Percentiles rank a stretch among this genome's conserved stretches.
Evolutionary conservation across 2,888 invertebrate genomes (phyloP).

Genomic region (Aphodius sticticus): DNA sequence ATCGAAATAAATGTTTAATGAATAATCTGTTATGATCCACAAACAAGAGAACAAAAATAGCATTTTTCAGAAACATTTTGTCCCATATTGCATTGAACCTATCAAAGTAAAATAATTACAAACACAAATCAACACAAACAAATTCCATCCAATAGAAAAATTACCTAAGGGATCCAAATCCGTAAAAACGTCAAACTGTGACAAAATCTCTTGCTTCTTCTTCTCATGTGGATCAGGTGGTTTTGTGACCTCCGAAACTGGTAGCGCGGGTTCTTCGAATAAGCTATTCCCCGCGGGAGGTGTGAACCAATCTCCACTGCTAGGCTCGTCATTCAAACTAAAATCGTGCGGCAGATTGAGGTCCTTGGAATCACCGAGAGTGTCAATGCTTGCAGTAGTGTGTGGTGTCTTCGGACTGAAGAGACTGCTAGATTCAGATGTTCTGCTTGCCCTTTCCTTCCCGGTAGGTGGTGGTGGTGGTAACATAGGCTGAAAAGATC

Average conservation of each 20-base stretch:
- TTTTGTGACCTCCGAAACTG: slow-evolving; percentile 40
- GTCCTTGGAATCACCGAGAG: slow-evolving; percentile 44
- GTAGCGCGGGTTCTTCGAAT: slow-evolving; percentile 52
- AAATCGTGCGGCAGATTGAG: slow-evolving; percentile 51
- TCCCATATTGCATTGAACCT: neutral
- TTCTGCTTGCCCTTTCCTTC: slow-evolving; percentile 47
- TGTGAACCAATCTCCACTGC: slow-evolving; percentile 58
- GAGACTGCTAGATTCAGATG: slow-evolving; percentile 54
- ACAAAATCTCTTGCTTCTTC: slow-evolving; percentile 57
- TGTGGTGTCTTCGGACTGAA: slow-evolving; percentile 59
- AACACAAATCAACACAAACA: neutral
- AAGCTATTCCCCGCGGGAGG: slow-evolving; percentile 53
- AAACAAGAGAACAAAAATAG: too few species aligned
- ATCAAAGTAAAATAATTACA: slow-evolving; percentile 11
- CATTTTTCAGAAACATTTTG: neutral
- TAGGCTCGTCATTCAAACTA: slow-evolving; percentile 50
- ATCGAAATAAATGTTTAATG: too few species aligned
- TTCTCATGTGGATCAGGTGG: slow-evolving; percentile 55
- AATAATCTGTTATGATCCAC: too few species aligned
- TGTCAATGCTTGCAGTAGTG: slow-evolving; percentile 47
- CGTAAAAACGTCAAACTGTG: slow-evolving; percentile 85
- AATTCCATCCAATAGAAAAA: neutral
- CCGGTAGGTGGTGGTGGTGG: slow-evolving; percentile 55
- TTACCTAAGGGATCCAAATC: slow-evolving; percentile 93
- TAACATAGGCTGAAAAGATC: slow-evolving; percentile 46